These are phyloP conservation scores for Hirtodrosophila cameraria DNA, from an alignment of 2,888 invertebrate species.

Conservation along the genomic window DNA sequence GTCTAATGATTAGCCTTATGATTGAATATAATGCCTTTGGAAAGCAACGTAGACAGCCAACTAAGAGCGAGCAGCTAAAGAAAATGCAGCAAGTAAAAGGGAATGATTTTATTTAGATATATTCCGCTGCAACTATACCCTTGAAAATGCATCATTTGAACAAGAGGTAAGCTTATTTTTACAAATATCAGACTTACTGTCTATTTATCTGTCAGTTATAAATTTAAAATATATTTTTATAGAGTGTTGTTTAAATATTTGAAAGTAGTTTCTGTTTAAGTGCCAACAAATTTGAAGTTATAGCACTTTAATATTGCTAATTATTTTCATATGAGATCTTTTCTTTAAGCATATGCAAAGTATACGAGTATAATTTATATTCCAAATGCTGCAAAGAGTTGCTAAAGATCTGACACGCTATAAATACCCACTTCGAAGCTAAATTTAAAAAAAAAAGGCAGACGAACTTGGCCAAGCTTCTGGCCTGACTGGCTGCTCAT, in stretches of 20 bases:
- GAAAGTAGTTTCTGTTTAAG: no score
- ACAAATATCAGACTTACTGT: background rate
- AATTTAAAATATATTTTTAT: no score
- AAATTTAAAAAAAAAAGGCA: constrained; percentile 6
- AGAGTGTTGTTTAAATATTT: no score
- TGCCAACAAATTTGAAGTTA: no score
- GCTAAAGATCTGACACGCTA: constrained; percentile 25
- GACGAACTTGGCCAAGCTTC: constrained; percentile 47
- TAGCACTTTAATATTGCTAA: no score
- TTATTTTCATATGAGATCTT: no score
- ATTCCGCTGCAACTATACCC: constrained; percentile 13
- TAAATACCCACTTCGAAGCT: constrained; percentile 22
- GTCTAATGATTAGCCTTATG: constrained; percentile 56
- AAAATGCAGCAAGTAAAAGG: constrained; percentile 15
- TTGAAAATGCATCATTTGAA: background rate
- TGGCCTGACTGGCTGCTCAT: constrained; percentile 41
- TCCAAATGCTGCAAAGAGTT: constrained; percentile 4
- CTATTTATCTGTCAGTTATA: no score
- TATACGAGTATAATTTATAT: background rate
- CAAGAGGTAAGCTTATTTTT: no score
- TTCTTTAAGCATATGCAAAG: no score
- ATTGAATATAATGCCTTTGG: constrained; percentile 54
- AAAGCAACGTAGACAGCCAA: constrained; percentile 35
- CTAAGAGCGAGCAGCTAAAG: constrained; percentile 29
- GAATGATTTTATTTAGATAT: background rate